phyloP scores from a whole-genome alignment of 2,888 invertebrate species.

The Xanthia togata region DNA sequence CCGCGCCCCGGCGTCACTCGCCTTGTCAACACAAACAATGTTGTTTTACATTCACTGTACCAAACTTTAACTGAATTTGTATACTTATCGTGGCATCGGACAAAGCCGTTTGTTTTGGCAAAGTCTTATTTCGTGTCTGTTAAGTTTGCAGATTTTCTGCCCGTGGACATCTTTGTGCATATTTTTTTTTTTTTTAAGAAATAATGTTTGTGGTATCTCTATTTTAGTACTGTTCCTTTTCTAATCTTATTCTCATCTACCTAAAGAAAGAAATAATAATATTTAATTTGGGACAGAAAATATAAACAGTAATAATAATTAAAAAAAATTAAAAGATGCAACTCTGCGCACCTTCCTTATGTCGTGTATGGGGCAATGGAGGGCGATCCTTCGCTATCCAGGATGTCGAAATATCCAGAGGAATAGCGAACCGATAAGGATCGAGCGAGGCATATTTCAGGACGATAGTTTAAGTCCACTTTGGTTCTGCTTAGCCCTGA shows the following conservation, averaged over 20 bases:
- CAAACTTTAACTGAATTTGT: constrained; percentile 55
- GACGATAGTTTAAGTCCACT: too few relatives aligned
- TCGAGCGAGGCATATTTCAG: too few relatives aligned
- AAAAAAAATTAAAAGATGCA: too few relatives aligned
- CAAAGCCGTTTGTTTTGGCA: constrained; percentile 38
- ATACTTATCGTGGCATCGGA: constrained; percentile 38
- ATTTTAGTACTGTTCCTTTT: not conserved
- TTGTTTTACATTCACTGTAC: constrained; percentile 33
- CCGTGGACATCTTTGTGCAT: not conserved
- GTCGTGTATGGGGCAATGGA: too few relatives aligned
- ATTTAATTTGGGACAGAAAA: too few relatives aligned
- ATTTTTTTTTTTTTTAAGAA: not conserved
- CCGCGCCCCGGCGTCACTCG: constrained; percentile 25
- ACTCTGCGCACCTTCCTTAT: too few relatives aligned
- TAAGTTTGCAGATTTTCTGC: not conserved
- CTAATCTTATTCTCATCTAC: not conserved
- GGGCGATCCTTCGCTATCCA: too few relatives aligned
- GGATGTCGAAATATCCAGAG: too few relatives aligned
- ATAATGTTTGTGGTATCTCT: not conserved
- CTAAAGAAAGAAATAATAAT: too few relatives aligned
- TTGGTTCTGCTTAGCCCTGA: too few relatives aligned
- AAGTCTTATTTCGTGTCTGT: constrained; percentile 22
- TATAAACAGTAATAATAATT: too few relatives aligned
- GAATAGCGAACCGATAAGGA: too few relatives aligned
- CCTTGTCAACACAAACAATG: constrained; percentile 55